Evolutionary conservation across 2,888 invertebrate genomes (phyloP).

Genomic region (Acanthosepion lycidas): DNA sequence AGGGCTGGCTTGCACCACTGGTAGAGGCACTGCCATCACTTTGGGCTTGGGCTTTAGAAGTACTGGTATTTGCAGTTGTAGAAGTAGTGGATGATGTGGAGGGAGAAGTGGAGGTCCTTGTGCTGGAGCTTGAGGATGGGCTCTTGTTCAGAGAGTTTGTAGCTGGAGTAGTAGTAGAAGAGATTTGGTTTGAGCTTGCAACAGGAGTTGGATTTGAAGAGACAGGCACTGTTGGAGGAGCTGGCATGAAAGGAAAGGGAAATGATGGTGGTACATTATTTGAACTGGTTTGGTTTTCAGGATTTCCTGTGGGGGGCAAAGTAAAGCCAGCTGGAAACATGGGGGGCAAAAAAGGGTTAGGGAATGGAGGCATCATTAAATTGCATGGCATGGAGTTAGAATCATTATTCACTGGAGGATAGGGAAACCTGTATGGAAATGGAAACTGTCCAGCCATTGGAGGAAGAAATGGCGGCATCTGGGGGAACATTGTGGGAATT

Average conservation of each 20-base stretch:
- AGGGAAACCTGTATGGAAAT: conserved; percentile 34
- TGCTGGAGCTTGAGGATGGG: background rate
- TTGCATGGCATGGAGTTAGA: background rate
- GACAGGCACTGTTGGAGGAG: conserved; percentile 49
- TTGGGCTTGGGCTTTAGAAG: background rate
- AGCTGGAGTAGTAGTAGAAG: conserved; percentile 48
- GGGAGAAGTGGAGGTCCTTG: conserved; percentile 1
- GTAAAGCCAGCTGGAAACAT: conserved; percentile 51
- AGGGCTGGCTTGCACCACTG: background rate
- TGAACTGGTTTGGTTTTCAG: conserved; percentile 50
- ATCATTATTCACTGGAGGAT: background rate
- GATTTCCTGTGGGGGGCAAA: background rate
- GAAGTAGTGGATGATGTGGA: conserved; percentile 24
- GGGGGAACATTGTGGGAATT: conserved; percentile 34
- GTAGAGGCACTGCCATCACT: background rate
- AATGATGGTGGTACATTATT: conserved; percentile 55
- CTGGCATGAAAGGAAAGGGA: conserved; percentile 53
- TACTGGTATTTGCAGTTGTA: background rate
- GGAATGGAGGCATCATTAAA: conserved; percentile 50
- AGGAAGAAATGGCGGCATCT: conserved; percentile 40
- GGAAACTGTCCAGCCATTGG: conserved; percentile 53
- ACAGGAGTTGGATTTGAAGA: conserved; percentile 49
- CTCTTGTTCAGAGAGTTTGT: background rate
- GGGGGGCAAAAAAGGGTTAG: conserved; percentile 55
- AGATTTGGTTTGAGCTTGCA: conserved; percentile 51